Percentiles rank a stretch among this genome's conserved stretches.
These are phyloP conservation scores for Helicoverpa zea DNA, from an alignment of 1,140 invertebrate species.

Conservation along the genomic window DNA sequence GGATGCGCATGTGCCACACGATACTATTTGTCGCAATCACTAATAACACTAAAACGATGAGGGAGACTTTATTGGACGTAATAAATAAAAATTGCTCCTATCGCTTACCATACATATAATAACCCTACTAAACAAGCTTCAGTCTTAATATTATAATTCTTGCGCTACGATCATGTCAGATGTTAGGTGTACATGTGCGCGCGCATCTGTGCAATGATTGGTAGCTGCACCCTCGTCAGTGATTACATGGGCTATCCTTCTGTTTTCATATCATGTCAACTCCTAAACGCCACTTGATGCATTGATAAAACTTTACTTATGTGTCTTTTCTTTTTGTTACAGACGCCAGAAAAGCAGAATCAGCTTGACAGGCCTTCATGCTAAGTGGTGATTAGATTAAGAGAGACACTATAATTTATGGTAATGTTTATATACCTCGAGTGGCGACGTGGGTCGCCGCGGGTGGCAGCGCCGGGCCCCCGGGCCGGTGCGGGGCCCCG, in stretches of 20 bases:
- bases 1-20: slow-evolving; percentile 77
- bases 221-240: slow-evolving; percentile 55
- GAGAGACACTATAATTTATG: slow-evolving; percentile 78
- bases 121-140: slow-evolving; percentile 33
- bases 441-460: slow-evolving; percentile 51
- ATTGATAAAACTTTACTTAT: slow-evolving; percentile 53
- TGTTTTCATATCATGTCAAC: slow-evolving; percentile 52
- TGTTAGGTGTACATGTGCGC: slow-evolving; percentile 60
- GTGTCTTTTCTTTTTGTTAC: slow-evolving; percentile 81
- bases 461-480: slow-evolving; percentile 41
- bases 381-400: slow-evolving; percentile 72
- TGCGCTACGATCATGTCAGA: slow-evolving; percentile 29
- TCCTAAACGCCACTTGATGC: slow-evolving; percentile 35
- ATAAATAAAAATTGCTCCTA: slow-evolving; percentile 51
- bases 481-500: slow-evolving; percentile 53
- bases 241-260: slow-evolving; percentile 56
- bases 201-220: slow-evolving; percentile 69
- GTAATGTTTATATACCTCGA: slow-evolving; percentile 78
- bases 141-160: slow-evolving; percentile 35
- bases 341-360: slow-evolving; percentile 84
- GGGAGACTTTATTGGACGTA: slow-evolving; percentile 51
- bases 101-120: slow-evolving; percentile 9
- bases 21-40: slow-evolving; percentile 76
- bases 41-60: slow-evolving; percentile 60
- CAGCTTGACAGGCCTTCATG: slow-evolving; percentile 85